Percentiles rank a stretch among this genome's conserved stretches.
Conservation (phyloP, 2,888 invertebrate genomes). For the Quadriops clusia region DNA sequence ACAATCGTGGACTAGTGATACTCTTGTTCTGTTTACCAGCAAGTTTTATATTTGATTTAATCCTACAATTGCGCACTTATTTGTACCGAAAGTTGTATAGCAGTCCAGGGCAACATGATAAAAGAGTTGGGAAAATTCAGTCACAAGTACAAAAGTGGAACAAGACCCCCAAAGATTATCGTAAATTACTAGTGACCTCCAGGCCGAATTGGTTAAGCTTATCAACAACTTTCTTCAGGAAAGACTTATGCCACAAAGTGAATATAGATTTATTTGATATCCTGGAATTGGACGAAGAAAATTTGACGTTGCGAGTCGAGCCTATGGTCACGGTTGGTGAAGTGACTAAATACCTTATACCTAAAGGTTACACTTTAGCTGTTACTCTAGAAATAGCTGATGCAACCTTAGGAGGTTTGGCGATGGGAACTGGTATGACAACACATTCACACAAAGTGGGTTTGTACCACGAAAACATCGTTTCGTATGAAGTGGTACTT, state of each 20-base stretch:
- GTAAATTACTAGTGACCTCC: constrained; percentile 51
- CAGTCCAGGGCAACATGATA: constrained; percentile 36
- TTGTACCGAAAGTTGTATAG: constrained; percentile 32
- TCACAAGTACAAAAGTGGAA: constrained; percentile 43
- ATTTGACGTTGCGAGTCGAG: constrained; percentile 49
- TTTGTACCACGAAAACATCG: constrained; percentile 54
- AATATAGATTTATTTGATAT: constrained; percentile 52
- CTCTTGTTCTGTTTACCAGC: constrained; percentile 54
- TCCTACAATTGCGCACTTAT: constrained; percentile 35
- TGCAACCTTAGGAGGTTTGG: constrained; percentile 56
- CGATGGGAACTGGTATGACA: constrained; percentile 62
- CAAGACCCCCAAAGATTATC: constrained; percentile 34
- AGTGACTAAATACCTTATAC: constrained; percentile 50
- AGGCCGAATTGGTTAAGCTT: constrained; percentile 59
- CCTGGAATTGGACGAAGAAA: constrained; percentile 43
- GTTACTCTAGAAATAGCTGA: constrained; percentile 58
- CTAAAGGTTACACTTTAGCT: constrained; percentile 53
- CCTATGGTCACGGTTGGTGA: constrained; percentile 58
- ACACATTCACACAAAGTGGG: constrained; percentile 61
- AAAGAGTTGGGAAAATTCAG: constrained; percentile 40
- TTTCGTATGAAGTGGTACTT: constrained; percentile 52
- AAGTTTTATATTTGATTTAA: constrained; percentile 47
- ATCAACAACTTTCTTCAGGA: constrained; percentile 54
- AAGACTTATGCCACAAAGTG: constrained; percentile 49
- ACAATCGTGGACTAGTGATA: constrained; percentile 51